phyloP scores from a whole-genome alignment of 2,113 vertebrate genomes.

The Microcebus murinus region DNA sequence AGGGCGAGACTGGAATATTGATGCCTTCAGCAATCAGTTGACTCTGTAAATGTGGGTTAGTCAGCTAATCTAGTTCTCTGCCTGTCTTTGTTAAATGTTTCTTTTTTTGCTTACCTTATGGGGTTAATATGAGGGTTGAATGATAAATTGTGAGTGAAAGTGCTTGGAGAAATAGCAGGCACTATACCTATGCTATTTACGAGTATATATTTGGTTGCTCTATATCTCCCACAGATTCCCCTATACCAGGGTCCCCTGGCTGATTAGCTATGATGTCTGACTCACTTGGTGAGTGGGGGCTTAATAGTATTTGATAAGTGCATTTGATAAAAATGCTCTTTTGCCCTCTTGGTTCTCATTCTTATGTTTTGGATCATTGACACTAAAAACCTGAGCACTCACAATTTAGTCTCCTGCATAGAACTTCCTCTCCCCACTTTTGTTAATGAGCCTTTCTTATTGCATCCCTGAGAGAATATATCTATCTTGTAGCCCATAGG shows the following conservation, averaged over 20 bases:
- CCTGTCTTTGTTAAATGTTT: not conserved
- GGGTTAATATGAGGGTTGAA: not conserved
- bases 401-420: not conserved
- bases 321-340: not conserved
- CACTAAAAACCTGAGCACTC: not conserved
- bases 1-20: not conserved
- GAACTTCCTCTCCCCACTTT: not conserved
- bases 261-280: not conserved
- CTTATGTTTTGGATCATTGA: not conserved
- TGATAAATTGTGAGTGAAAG: not conserved
- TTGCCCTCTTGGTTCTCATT: not conserved
- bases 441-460: not conserved
- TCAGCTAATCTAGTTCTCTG: not conserved
- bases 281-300: not conserved
- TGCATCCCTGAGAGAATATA: not conserved
- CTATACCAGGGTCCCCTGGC: not conserved
- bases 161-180: not conserved
- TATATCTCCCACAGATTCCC: not conserved
- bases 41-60: not conserved
- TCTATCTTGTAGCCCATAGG: not conserved
- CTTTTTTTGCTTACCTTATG: not conserved
- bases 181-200: not conserved
- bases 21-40: not conserved
- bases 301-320: not conserved
- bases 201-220: not conserved